Conservation (phyloP, 1,140 invertebrate species). For the Apis dorsata region DNA sequence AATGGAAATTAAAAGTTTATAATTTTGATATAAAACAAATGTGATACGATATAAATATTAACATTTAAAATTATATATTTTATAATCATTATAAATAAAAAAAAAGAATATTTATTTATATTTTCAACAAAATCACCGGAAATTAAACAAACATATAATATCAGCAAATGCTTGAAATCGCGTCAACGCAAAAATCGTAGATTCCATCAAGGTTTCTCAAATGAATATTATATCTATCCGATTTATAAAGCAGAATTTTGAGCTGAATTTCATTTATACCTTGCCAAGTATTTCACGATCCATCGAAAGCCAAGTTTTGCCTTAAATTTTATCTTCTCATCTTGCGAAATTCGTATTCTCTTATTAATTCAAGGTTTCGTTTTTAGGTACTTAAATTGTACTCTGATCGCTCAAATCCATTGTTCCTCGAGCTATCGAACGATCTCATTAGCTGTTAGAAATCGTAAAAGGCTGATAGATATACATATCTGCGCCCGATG, state of each 20-base stretch:
- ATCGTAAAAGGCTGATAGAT: neutral
- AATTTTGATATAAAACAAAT: too few species aligned
- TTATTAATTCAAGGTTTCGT: constrained; percentile 45
- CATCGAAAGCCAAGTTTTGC: constrained; percentile 15
- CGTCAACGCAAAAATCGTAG: neutral
- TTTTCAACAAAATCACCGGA: neutral
- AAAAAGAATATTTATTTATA: neutral
- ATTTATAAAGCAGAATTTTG: neutral
- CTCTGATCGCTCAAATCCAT: neutral
- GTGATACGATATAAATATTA: too few species aligned
- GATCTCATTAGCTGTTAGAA: constrained; percentile 13
- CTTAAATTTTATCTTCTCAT: neutral
- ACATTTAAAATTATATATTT: neutral
- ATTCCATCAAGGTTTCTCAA: neutral
- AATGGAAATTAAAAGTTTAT: too few species aligned
- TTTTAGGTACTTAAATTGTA: constrained; percentile 31
- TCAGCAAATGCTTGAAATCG: neutral
- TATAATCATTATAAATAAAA: neutral
- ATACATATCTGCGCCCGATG: neutral
- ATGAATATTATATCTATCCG: neutral
- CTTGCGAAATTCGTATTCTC: constrained; percentile 18
- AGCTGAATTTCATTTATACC: constrained; percentile 27
- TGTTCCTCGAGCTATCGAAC: neutral
- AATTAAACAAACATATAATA: neutral
- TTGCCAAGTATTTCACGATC: constrained; percentile 42